phyloP scores from a whole-genome alignment of 2,888 invertebrate species.

The Pseudanteris insignis region DNA sequence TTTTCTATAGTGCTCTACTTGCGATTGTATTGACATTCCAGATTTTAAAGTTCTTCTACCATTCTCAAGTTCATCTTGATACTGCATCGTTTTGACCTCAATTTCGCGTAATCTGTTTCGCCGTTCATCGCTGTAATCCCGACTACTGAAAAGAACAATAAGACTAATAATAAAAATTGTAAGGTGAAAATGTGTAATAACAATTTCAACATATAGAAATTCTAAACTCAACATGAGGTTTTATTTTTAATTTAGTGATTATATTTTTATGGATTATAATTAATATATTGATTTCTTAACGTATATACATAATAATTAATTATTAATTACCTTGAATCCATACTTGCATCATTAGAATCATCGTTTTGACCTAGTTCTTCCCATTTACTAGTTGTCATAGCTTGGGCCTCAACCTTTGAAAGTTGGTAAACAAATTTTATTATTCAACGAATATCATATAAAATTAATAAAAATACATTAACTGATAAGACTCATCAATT shows the following conservation, averaged over 20 bases:
- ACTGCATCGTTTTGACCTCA: constrained; percentile 93
- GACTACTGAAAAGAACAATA: constrained; percentile 51
- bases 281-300: too few species aligned
- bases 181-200: too few species aligned
- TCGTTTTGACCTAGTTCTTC: constrained; percentile 75
- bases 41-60: constrained; percentile 78
- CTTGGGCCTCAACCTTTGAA: constrained; percentile 74
- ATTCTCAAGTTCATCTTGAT: constrained; percentile 94
- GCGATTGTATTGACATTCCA: constrained; percentile 80
- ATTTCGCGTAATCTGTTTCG: constrained; percentile 86
- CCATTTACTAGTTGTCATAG: constrained; percentile 90
- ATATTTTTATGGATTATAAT: too few species aligned
- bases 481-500: too few species aligned
- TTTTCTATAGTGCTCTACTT: constrained; percentile 89
- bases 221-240: too few species aligned
- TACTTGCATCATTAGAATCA: constrained; percentile 66
- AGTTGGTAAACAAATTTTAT: too few species aligned
- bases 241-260: too few species aligned
- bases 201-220: too few species aligned
- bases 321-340: constrained; percentile 65
- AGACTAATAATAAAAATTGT: too few species aligned
- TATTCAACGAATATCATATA: too few species aligned
- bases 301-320: too few species aligned
- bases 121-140: constrained; percentile 75
- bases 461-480: too few species aligned